These are phyloP conservation scores for Hydrotaea diabolus DNA, from an alignment of 2,888 invertebrate species.

Conservation along the genomic window DNA sequence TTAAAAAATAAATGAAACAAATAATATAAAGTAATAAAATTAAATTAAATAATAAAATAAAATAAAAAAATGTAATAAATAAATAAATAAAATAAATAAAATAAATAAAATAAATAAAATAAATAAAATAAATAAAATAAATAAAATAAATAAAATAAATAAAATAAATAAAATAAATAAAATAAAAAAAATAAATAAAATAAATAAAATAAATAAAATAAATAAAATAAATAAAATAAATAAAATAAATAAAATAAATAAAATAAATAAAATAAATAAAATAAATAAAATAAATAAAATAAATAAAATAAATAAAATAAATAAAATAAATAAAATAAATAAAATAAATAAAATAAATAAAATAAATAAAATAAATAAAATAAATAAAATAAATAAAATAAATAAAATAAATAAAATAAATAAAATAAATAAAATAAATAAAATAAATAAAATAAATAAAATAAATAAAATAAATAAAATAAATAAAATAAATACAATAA, in stretches of 20 bases:
- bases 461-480: conserved; percentile 38
- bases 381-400: neutral
- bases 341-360: neutral
- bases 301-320: neutral
- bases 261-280: neutral
- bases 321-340: neutral
- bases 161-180: neutral
- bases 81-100: neutral
- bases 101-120: neutral
- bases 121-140: neutral
- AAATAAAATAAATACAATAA: too few relatives aligned
- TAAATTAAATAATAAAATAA: neutral
- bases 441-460: neutral
- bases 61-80: neutral
- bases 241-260: neutral
- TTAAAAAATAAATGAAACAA: too few relatives aligned
- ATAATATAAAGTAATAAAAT: too few relatives aligned
- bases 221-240: neutral
- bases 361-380: neutral
- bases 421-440: neutral
- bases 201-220: neutral
- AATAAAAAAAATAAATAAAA: neutral
- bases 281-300: neutral
- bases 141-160: neutral
- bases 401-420: neutral